Conservation (phyloP, 1,140 invertebrate species). For the Argopecten irradians region DNA sequence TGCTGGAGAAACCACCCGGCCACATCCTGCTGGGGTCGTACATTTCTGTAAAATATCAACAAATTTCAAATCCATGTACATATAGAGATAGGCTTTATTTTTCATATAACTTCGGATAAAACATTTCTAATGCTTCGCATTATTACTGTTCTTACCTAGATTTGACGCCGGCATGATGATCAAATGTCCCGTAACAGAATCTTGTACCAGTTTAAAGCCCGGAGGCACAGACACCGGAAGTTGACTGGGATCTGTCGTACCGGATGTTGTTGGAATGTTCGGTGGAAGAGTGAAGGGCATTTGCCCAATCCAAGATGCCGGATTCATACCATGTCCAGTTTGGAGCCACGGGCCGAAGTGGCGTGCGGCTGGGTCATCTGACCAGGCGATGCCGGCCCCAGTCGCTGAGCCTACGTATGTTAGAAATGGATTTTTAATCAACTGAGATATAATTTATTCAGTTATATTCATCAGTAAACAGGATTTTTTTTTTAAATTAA, state of each 20-base stretch:
- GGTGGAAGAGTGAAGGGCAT: constrained; percentile 62
- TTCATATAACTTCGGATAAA: constrained; percentile 24
- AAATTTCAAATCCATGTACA: constrained; percentile 74
- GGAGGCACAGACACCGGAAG: constrained; percentile 82
- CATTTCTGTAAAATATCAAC: constrained; percentile 50
- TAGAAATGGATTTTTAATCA: constrained; percentile 25
- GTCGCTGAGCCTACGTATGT: constrained; percentile 47
- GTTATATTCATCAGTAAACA: background rate
- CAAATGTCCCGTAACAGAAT: constrained; percentile 87
- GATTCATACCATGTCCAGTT: constrained; percentile 50
- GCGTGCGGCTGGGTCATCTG: constrained; percentile 78
- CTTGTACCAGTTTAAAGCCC: constrained; percentile 88
- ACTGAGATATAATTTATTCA: too few relatives aligned
- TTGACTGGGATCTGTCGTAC: constrained; percentile 83
- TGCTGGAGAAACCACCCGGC: constrained; percentile 35
- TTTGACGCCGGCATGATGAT: constrained; percentile 84
- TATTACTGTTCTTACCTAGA: constrained; percentile 79
- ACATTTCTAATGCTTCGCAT: constrained; percentile 21
- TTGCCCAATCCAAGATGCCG: constrained; percentile 63
- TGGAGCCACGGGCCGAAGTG: constrained; percentile 81
- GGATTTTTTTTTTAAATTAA: too few relatives aligned
- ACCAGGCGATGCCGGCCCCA: constrained; percentile 68
- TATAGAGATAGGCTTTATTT: constrained; percentile 49
- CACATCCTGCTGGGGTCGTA: constrained; percentile 53
- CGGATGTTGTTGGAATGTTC: constrained; percentile 63